These are phyloP conservation scores for Drosophila bocqueti DNA, from an alignment of 1,140 invertebrate genomes.

Conservation along the genomic window DNA sequence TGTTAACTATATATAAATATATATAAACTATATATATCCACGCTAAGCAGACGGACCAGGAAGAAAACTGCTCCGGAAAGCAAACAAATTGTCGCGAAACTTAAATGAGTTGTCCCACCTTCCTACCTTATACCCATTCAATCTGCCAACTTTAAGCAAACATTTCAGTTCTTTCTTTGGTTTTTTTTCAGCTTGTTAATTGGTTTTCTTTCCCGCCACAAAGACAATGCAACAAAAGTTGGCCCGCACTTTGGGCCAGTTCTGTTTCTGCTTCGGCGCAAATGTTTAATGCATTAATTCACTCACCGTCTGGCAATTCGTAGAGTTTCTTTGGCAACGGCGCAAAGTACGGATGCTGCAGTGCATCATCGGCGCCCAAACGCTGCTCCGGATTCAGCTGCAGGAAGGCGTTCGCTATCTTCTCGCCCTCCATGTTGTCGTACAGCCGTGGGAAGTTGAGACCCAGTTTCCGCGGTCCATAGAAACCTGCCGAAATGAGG, in stretches of 20 bases:
- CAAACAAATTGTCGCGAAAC: conserved; percentile 65
- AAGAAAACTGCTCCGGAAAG: conserved; percentile 25
- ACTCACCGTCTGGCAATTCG: conserved; percentile 95
- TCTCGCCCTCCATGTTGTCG: conserved; percentile 94
- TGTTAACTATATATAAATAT: conserved; percentile 59
- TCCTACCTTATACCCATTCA: background rate
- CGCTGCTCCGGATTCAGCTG: conserved; percentile 95
- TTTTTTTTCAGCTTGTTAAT: conserved; percentile 54
- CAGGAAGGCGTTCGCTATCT: conserved; percentile 93
- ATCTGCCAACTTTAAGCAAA: conserved; percentile 54
- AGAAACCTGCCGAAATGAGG: conserved; percentile 86
- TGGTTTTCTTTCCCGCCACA: conserved; percentile 57
- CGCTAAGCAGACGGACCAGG: conserved; percentile 28
- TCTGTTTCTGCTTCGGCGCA: conserved; percentile 3
- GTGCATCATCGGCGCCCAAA: conserved; percentile 94
- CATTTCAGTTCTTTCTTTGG: conserved; percentile 24
- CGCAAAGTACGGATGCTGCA: conserved; percentile 95
- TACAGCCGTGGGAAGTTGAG: conserved; percentile 95
- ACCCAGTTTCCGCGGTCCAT: conserved; percentile 92
- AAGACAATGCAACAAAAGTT: conserved; percentile 40
- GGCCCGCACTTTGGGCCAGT: conserved; percentile 8
- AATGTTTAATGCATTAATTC: conserved; percentile 70
- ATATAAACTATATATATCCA: conserved; percentile 19
- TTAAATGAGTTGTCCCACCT: conserved; percentile 68
- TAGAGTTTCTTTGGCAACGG: conserved; percentile 95